Base-by-base conservation (phyloP, 1,140 invertebrate genomes). In the Elysia chlorotica region DNA sequence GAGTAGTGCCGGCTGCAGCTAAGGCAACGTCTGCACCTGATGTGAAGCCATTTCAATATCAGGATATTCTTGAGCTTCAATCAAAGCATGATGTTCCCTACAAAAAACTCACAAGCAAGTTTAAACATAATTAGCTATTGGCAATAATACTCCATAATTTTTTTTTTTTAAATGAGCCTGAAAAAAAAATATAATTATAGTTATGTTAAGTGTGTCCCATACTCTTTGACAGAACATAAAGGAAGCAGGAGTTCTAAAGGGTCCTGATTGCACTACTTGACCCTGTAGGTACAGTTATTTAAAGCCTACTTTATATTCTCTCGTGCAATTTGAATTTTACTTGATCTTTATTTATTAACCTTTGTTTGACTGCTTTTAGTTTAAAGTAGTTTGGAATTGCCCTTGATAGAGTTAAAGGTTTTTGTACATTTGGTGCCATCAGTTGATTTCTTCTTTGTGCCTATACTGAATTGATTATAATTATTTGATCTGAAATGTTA, bases 21-120 rank as follows among this genome's bases (percentile, higher is more conserved):
- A 71, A 71, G 63, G 74, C 81, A 57, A 79, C 81, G 1, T 75
- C 79, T 2, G 62, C 82, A 30, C 71, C 73, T 23, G 72, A 79
- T 77, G 78, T 79, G 2, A 87, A 86, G 65, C 86, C 85, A 66
- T 88, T 88, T 73, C 67, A 79, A 65, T 88, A 81, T 70, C 87
- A 88, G 76, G 87, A 88, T 61, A 85, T 88, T 37, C 74, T 88
- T 21, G 78, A 87, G 56, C 53, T 73, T 25, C 80, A 81, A 65
- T 79, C 70, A 62, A 76, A 79, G 35, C 78, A 76, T 35, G 82
- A 87, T 63, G 78, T 80, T 17, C 79, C 81, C 19, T 88, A 79
- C 76, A 87, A 85, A 70, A 88, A 88, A 77, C 63, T 88, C 6
- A 82, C 87, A 74, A 78, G 86, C 86, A 76, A 28, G 33, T 75